Evolutionary conservation across 1,140 invertebrate species (phyloP), one percentile per base, ranked within the genome.

Genomic region (Zaprionus inermis): DNA sequence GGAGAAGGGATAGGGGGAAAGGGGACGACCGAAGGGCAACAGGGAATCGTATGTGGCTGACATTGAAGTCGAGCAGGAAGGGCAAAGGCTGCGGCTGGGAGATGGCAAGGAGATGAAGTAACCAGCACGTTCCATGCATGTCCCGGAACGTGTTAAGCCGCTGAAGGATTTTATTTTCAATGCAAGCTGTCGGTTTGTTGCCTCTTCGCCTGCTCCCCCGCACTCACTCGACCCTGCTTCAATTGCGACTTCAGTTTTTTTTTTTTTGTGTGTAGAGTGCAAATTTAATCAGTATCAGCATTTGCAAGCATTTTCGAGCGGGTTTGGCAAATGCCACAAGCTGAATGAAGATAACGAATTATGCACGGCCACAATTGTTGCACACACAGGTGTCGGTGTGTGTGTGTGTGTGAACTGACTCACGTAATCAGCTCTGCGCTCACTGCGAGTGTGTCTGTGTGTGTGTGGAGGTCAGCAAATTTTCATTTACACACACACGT

Each of bases 321-420:
- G 78, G 76, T 72, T 80, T 71, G 18, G 80, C 70, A 81, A 28
- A 28, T 73, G 51, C 34, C 34, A 72, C 85, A 88, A 88, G 80
- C 84, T 88, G 84, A 88, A 89, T 88, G 81, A 89, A 88, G 84
- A 88, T 88, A 88, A 89, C 84, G 79, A 88, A 88, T 89, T 88
- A 88, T 88, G 84, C 82, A 79, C 70, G 72, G 64, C 14, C 51
- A 77, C 77, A 89, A 80, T 83, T 86, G 79, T 83, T 89, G 77
- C 83, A 83, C 64, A 76, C 57, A 20, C 18, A 20, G 41, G 14
- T 46, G 14, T 59, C 20, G 65, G 30, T 41, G 20, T 36, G 20
- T 52, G 20, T 56, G n/a, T 34, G 44, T 30, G 12, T 63, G 18
- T 61, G 32, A 28, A 34, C 24, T 24, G 41, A 41, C 69, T 67